phyloP scores from a whole-genome alignment of 1,140 invertebrate genomes.

The Drosophila kanapiae region DNA sequence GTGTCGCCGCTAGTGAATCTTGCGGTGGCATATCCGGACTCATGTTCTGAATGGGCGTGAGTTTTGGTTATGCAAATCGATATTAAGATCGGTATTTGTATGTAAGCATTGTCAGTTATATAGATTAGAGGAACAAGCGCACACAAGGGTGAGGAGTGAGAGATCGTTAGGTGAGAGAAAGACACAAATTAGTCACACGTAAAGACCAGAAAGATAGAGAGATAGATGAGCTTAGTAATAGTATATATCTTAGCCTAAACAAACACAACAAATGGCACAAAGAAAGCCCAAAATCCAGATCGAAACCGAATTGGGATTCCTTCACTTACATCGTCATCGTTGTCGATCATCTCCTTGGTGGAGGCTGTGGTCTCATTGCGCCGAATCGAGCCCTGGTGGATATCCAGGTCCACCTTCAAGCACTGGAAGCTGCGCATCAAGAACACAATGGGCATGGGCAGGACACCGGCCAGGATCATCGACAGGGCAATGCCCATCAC shows the following conservation, averaged over 20 bases:
- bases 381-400: constrained; percentile 94
- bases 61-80: constrained; percentile 38
- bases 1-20: constrained; percentile 87
- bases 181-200: constrained; percentile 80
- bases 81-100: constrained; percentile 41
- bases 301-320: neutral
- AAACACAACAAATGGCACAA: constrained; percentile 67
- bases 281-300: constrained; percentile 23
- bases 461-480: constrained; percentile 92
- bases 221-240: constrained; percentile 25
- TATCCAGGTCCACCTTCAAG: constrained; percentile 92
- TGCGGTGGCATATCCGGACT: constrained; percentile 88
- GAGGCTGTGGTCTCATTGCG: constrained; percentile 95
- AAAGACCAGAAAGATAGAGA: constrained; percentile 43
- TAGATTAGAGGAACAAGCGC: constrained; percentile 62
- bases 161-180: constrained; percentile 67
- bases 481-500: constrained; percentile 91
- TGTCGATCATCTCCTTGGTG: constrained; percentile 96
- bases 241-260: constrained; percentile 54
- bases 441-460: constrained; percentile 94
- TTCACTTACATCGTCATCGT: constrained; percentile 93
- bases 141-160: constrained; percentile 63
- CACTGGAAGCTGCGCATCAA: constrained; percentile 93
- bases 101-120: constrained; percentile 62
- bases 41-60: constrained; percentile 86